These are phyloP conservation scores for Chrysomela aeneicollis DNA, from an alignment of 2,888 invertebrate species.

Conservation along the genomic window DNA sequence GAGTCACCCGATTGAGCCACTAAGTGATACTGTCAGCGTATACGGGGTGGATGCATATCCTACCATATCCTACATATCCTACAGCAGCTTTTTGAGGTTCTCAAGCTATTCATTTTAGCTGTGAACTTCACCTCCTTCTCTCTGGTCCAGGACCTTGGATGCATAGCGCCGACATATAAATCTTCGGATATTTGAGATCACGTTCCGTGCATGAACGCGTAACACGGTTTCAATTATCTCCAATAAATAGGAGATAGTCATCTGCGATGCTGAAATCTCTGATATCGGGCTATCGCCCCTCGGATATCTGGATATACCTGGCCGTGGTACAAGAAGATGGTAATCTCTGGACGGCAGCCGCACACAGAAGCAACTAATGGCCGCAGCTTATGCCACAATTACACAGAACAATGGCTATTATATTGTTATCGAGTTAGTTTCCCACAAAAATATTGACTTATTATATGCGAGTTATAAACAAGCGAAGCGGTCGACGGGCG, in stretches of 20 bases:
- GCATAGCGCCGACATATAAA: neutral
- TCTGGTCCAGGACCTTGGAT: neutral
- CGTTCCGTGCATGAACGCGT: conserved; percentile 36
- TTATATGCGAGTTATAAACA: conserved; percentile 42
- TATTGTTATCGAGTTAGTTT: conserved; percentile 60
- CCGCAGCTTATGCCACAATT: conserved; percentile 59
- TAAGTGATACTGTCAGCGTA: too few relatives aligned
- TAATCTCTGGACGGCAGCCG: conserved; percentile 50
- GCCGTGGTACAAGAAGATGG: conserved; percentile 43
- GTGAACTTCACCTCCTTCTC: too few relatives aligned
- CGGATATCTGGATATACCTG: conserved; percentile 51
- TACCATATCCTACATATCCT: too few relatives aligned
- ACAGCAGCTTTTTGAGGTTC: too few relatives aligned
- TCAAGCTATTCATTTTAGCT: too few relatives aligned
- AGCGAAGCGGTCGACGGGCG: conserved; percentile 17
- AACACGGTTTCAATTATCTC: conserved; percentile 59
- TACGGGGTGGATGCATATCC: too few relatives aligned
- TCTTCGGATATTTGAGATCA: conserved; percentile 33
- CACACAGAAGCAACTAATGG: conserved; percentile 56
- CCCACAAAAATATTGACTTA: conserved; percentile 61
- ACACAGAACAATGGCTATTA: conserved; percentile 62
- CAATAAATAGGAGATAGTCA: conserved; percentile 58
- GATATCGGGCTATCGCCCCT: conserved; percentile 52
- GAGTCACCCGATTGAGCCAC: too few relatives aligned
- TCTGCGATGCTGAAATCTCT: conserved; percentile 51